Evolutionary conservation across 1,140 invertebrate species (phyloP).

Genomic region (Brachionus plicatilis): DNA sequence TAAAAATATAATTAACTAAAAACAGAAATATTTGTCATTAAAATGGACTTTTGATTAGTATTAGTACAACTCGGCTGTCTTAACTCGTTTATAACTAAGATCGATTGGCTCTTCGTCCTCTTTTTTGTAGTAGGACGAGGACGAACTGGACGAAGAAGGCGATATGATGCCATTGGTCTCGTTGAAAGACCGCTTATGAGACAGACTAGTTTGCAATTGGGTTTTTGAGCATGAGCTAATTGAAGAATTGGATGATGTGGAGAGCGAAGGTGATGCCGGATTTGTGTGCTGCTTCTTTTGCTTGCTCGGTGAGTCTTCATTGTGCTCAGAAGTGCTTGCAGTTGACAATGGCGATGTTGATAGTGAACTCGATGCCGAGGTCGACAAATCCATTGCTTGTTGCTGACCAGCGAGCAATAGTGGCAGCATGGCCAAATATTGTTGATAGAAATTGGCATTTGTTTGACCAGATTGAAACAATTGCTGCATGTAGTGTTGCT

Average conservation of each 20-base stretch:
- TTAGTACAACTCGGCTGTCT: constrained; percentile 18
- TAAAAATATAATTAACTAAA: constrained; percentile 34
- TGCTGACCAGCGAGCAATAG: neutral
- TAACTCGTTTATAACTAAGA: constrained; percentile 34
- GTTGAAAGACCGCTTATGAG: constrained; percentile 17
- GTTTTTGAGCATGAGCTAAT: neutral
- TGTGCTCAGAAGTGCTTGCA: neutral
- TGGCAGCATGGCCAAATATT: neutral
- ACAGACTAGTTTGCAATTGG: neutral
- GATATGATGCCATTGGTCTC: constrained; percentile 32
- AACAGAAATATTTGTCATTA: neutral
- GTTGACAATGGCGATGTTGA: neutral
- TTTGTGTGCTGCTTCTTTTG: neutral
- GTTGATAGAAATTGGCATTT: neutral
- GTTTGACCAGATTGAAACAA: neutral
- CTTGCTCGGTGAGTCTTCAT: neutral
- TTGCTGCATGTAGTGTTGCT: neutral
- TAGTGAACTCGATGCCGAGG: neutral
- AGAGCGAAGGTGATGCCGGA: neutral
- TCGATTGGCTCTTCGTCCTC: constrained; percentile 13
- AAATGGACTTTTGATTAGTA: neutral
- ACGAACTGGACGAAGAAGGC: constrained; percentile 10
- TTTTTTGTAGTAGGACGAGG: neutral
- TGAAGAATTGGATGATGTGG: neutral
- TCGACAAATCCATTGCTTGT: constrained; percentile 4